phyloP scores from a whole-genome alignment of 2,797 vertebrate genomes.

The Dermochelys coriacea region DNA sequence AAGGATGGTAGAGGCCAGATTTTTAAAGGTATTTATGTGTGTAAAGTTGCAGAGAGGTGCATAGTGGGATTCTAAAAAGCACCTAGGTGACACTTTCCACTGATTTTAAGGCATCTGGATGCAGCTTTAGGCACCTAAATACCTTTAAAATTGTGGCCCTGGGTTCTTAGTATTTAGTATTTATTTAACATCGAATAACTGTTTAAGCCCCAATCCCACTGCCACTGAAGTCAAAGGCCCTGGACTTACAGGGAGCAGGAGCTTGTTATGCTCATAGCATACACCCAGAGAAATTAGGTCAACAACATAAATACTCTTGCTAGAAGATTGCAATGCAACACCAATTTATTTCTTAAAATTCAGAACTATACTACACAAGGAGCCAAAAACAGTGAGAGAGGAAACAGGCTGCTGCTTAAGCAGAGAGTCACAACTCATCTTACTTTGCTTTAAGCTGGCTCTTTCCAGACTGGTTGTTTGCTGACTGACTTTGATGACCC shows the following conservation, averaged over 20 bases:
- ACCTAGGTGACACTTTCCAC: neutral
- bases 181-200: neutral
- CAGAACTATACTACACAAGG: neutral
- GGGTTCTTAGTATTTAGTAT: neutral
- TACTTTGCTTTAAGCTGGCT: neutral
- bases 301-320: neutral
- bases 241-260: neutral
- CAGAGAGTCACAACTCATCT: neutral
- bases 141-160: neutral
- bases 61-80: neutral
- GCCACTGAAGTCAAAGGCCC: neutral
- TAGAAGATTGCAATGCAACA: neutral
- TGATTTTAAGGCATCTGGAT: neutral
- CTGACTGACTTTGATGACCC: neutral
- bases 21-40: neutral
- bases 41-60: neutral
- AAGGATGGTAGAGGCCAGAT: neutral
- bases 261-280: neutral
- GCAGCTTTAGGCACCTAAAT: neutral
- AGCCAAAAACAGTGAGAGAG: neutral
- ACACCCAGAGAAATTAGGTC: neutral
- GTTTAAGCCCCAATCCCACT: neutral
- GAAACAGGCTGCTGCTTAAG: neutral
- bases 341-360: neutral
- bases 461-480: neutral